Evolutionary conservation across 1,140 invertebrate genomes (phyloP).

Genomic region (Calephelis virginiensis): DNA sequence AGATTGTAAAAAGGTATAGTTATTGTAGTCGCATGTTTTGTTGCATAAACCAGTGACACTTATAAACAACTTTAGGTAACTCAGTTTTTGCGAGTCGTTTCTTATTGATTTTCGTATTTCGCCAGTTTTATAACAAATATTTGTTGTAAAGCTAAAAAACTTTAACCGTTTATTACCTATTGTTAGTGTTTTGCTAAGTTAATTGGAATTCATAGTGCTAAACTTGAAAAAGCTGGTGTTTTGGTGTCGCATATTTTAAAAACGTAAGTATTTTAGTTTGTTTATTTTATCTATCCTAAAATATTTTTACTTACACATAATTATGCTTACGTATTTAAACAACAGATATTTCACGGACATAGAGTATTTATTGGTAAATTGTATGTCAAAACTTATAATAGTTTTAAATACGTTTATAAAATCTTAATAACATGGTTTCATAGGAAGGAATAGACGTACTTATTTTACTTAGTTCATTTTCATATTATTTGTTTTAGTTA

Average conservation of each 20-base stretch:
- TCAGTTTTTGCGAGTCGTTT: conserved; percentile 58
- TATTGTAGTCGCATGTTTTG: conserved; percentile 44
- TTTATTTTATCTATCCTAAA: neutral
- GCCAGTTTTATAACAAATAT: conserved; percentile 65
- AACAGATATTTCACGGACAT: too few species aligned
- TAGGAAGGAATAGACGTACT: too few species aligned
- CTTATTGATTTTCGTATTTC: conserved; percentile 74
- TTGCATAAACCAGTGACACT: conserved; percentile 39
- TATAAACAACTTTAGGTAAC: conserved; percentile 19
- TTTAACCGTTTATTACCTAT: conserved; percentile 12
- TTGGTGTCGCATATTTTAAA: conserved; percentile 37
- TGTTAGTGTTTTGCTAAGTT: conserved; percentile 37
- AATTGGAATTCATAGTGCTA: conserved; percentile 34
- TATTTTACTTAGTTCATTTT: too few species aligned
- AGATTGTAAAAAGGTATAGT: conserved; percentile 44
- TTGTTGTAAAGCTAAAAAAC: conserved; percentile 31
- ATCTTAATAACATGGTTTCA: too few species aligned
- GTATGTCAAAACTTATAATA: too few species aligned
- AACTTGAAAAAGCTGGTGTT: conserved; percentile 28
- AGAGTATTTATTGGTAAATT: too few species aligned
- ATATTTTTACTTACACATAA: too few species aligned
- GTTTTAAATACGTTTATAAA: too few species aligned
- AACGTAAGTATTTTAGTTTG: conserved; percentile 34
- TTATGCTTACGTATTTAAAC: too few species aligned
- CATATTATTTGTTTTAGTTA: neutral